A percentile compares a stretch with the other conserved stretches of the same genome.
Conservation (phyloP, 2,113 vertebrate genomes). For the Mus pahari region DNA sequence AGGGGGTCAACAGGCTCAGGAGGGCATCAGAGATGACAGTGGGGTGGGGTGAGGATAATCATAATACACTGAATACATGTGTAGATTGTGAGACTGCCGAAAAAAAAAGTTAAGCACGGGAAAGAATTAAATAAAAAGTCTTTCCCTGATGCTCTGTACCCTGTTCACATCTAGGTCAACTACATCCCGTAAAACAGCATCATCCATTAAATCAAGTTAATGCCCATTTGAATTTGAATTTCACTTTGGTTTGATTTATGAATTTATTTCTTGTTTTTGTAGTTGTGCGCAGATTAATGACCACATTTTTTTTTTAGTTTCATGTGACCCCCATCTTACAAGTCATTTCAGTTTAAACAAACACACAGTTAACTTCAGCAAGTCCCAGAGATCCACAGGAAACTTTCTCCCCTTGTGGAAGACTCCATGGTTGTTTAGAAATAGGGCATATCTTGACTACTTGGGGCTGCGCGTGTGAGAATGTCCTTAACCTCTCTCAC, state of each 20-base stretch:
- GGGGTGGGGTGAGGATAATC: background rate
- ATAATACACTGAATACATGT: background rate
- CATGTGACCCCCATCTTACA: background rate
- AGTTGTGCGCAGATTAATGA: background rate
- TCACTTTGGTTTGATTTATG: background rate
- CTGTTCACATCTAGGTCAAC: background rate
- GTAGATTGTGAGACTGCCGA: too few relatives aligned
- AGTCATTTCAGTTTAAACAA: background rate
- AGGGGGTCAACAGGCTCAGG: background rate
- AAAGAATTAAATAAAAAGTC: background rate
- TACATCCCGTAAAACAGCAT: background rate
- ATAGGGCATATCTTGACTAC: background rate
- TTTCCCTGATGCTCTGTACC: background rate
- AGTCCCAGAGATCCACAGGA: background rate
- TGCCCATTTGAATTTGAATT: background rate
- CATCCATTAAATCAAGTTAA: background rate
- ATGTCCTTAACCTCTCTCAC: constrained; percentile 2
- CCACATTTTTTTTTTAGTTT: background rate
- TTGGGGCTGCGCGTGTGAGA: background rate
- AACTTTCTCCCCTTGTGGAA: background rate
- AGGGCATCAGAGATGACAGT: background rate
- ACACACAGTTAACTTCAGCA: background rate
- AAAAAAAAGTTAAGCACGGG: background rate
- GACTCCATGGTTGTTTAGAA: background rate
- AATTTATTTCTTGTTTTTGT: background rate